These are phyloP conservation scores for Acanthurus lineatus DNA, from an alignment of 2,797 vertebrate species.

Conservation along the genomic window DNA sequence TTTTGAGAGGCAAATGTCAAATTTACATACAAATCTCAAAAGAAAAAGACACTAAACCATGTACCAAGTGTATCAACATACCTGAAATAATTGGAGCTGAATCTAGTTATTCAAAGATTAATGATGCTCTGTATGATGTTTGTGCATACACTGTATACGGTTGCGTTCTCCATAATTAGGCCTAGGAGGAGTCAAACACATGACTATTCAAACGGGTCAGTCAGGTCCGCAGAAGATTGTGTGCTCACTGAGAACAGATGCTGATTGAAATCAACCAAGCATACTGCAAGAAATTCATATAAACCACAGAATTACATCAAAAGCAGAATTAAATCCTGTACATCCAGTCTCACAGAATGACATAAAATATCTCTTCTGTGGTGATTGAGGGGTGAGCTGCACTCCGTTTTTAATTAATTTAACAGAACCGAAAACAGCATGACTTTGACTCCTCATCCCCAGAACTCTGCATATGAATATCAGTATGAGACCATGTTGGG, in stretches of 20 bases:
- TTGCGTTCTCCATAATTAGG: constrained; percentile 66
- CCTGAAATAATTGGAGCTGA: constrained; percentile 53
- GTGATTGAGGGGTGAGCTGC: constrained; percentile 15
- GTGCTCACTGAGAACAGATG: constrained; percentile 56
- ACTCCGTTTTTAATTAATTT: constrained; percentile 57
- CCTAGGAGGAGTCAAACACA: constrained; percentile 54
- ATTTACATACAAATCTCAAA: constrained; percentile 61
- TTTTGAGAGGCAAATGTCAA: constrained; percentile 72
- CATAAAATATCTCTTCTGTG: constrained; percentile 8
- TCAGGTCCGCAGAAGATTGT: constrained; percentile 50
- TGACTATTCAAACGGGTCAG: constrained; percentile 41
- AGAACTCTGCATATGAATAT: constrained; percentile 43
- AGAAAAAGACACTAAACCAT: constrained; percentile 44
- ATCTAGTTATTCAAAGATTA: constrained; percentile 53
- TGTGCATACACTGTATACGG: constrained; percentile 36
- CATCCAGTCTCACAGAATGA: constrained; percentile 14
- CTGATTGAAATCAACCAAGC: constrained; percentile 58
- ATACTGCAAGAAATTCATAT: constrained; percentile 52
- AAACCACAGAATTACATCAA: constrained; percentile 17
- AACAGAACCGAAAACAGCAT: constrained; percentile 37
- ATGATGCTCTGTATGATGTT: constrained; percentile 13
- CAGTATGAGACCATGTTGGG: constrained; percentile 40
- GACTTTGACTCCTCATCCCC: constrained; percentile 38
- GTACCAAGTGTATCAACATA: constrained; percentile 41
- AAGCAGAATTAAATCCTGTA: neutral